A percentile compares a stretch with the other conserved stretches of the same genome.
These are phyloP conservation scores for Protobothrops flavoviridis DNA, from an alignment of 2,113 vertebrate genomes.

Conservation along the genomic window DNA sequence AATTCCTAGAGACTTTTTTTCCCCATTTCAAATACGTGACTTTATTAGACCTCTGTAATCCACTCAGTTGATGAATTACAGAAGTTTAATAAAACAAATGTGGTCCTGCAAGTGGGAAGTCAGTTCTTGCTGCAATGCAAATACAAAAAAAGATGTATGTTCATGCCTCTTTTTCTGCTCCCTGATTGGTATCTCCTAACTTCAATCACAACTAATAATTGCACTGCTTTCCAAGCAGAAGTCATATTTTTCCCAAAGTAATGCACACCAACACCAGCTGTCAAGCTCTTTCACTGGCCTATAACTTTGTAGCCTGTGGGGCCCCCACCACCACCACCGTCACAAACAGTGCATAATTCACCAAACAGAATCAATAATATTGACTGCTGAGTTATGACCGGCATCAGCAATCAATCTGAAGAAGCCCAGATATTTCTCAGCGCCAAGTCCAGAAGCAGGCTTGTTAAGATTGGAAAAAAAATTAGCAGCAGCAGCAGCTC, in stretches of 20 bases:
- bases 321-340: not conserved
- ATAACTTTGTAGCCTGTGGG: constrained; percentile 29
- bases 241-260: constrained; percentile 34
- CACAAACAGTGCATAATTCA: constrained; percentile 25
- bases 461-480: constrained; percentile 22
- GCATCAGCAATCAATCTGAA: constrained; percentile 42
- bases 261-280: constrained; percentile 23
- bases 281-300: constrained; percentile 5
- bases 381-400: constrained; percentile 44
- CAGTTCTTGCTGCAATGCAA: not conserved
- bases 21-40: not conserved
- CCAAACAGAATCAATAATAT: constrained; percentile 38
- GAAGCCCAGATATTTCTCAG: constrained; percentile 28
- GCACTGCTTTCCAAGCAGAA: constrained; percentile 16
- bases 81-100: not conserved
- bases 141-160: not conserved
- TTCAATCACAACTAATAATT: constrained; percentile 23
- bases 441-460: constrained; percentile 16
- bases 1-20: not conserved
- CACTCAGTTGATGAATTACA: not conserved
- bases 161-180: not conserved
- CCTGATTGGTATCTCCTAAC: constrained; percentile 4
- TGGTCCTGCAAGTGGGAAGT: not conserved
- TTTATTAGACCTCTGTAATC: not conserved
- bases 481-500: constrained; percentile 6